Base-by-base conservation (phyloP, 2,797 vertebrate species). In the Chloroceryle inda region DNA sequence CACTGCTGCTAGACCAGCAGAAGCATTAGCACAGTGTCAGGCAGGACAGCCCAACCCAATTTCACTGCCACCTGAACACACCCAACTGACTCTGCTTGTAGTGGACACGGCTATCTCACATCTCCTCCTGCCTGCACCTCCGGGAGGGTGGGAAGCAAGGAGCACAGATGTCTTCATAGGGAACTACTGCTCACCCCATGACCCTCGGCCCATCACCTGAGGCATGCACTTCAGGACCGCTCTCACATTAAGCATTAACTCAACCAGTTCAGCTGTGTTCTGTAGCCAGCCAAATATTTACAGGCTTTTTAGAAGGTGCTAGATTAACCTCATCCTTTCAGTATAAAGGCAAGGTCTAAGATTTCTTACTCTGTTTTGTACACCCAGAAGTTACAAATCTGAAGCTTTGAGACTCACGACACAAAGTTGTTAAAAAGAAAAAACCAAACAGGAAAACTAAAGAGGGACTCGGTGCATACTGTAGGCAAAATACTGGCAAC, bases 241-340 rank as follows among this genome's bases (percentile, higher is more conserved):
- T 84, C 53, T 89, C 80, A 37, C 79, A 83, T 96, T 89, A 96
- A 89, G 93, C 72, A 96, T 94, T 97, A 97, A 95, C 93, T 81
- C 69, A 68, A 56, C 53, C 82, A 24, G 79, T 45, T 89, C 89
- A 72, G 85, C 77, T 52, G 67, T 35, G 88, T 63, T 91, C 91
- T 89, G 1, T 33, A 91, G 81, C 84, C 55, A 1, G 92, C 77
- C 91, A 96, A 96, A 90, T 93, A 95, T 97, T 96, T 83, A 96
- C 89, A 80, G 78, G 62, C 62, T 50, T 91, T 92, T 78, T 6
- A 77, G 56, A 93, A 94, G 89, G 94, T 89, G 81, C 47, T 78
- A 81, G 35, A 62, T 92, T 96, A 96, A 96, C 78, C 74, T 93
- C 84, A 55, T 81, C 88, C 66, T 88, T 72, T 84, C 93, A 71